Evolutionary conservation across 2,888 invertebrate genomes (phyloP), one percentile per base, ranked within the genome.

Genomic region (Lamproptera curius): DNA sequence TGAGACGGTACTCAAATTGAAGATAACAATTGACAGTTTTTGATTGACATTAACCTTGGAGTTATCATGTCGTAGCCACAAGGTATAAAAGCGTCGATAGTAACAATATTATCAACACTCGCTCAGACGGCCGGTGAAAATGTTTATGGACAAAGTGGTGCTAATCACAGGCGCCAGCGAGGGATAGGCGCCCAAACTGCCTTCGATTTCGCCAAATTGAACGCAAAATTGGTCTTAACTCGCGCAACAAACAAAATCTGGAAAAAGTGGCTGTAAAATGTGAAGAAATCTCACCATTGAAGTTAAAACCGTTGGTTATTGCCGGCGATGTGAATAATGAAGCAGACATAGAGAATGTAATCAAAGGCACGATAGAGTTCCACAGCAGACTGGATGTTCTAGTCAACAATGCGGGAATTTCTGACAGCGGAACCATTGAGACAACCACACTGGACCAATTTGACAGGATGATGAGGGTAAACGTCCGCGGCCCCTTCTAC

Each of bases 351-450:
- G 89, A 91, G 61, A 88, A 87, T 13, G 90, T 95, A 55, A 69
- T 96, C 0, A 89, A 92, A 33, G 77, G 87, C 13, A 93, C 95
- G 0, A 77, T 96, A 8, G 79, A 90, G 11, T 89, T 91, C 53
- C 94, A 89, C 65, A 89, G 91, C 0, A 91, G 89, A 66, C 72
- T 96, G 5, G 94, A 96, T 81, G 90, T 96, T 20, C 75, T 96
- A 33, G 89, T 96, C 0, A 96, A 97, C 72, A 96, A 94, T 83
- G 97, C 97, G 39, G 98, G 97, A n/a, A 90, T 94, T 42, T 73
- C 96, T 28, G 93, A 93, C 70, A 75, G 80, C 2, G 97, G 97
- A 3, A 87, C 90, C 2, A 95, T 97, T 61, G 97, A 97, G 80
- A 92, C 89, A 42, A 94, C 96, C 0, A 90, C 90, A 15, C 63